Base-by-base conservation (phyloP, 2,797 vertebrate genomes). In the Pelodytes ibericus region DNA sequence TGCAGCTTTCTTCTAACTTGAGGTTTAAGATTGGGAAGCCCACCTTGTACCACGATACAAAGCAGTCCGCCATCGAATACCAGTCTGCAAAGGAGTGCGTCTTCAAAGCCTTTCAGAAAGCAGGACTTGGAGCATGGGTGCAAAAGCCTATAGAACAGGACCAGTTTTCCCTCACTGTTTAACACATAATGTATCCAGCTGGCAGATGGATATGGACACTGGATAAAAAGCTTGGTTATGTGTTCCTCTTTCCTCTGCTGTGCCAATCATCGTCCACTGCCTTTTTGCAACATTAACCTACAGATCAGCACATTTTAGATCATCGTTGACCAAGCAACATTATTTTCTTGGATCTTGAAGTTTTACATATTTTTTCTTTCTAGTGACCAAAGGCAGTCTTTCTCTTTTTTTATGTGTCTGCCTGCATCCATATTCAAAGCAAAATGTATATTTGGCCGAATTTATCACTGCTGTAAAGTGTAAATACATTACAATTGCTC, bases 101-200 rank as follows among this genome's bases (percentile, higher is more conserved):
- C 87, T 96, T 98, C 85, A 95, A 94, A 84, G 96, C 96, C 58
- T 99, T 99, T 90, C 89, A 96, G 89, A 98, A 97, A 91, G 94
- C 96, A 0, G 96, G 96, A 60, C 91, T 98, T 49, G 97, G 97
- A 25, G 96, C 95, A 83, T 99, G 97, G 97, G 95, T 99, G 84
- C 96, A 99, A 86, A 99, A 99, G 81, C 97, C 97, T 80, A 96
- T 94, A 0, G 97, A 99, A 86, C 97, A 99, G 90, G 97, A 99
- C 92, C 96, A 98, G 89, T 99, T 99, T 90, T 93, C 94, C 9
- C 93, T 97, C 74, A 88, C 89, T 0, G 76, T 82, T 73, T 90
- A 73, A 82, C 47, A 22, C 61, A 59, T 22, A 57, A 20, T 63
- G 79, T 75, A 60, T 5, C 64, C 78, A 72, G 24, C 10, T n/a